These are phyloP conservation scores for Alexandromys fortis DNA, from an alignment of 2,113 vertebrate genomes.

Conservation along the genomic window DNA sequence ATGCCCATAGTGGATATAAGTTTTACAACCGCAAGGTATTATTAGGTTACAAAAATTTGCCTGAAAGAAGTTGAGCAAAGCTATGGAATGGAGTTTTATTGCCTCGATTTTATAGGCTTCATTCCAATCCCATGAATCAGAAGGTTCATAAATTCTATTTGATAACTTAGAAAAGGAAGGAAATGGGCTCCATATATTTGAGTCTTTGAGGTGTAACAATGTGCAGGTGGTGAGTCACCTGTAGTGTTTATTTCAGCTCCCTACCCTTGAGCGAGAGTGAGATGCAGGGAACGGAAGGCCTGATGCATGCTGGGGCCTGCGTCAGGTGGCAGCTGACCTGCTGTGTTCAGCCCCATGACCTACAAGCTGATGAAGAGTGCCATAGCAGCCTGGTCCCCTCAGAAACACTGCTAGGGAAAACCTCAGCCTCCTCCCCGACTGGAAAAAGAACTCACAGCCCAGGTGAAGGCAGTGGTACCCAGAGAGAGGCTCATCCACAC, in stretches of 20 bases:
- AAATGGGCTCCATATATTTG: conserved; percentile 63
- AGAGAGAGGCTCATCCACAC: not conserved
- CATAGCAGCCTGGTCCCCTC: not conserved
- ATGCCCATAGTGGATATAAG: conserved; percentile 16
- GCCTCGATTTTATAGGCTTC: conserved; percentile 47
- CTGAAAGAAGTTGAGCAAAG: conserved; percentile 52
- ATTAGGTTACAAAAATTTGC: not conserved
- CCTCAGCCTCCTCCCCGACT: not conserved
- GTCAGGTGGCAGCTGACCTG: not conserved
- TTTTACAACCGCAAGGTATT: conserved; percentile 36
- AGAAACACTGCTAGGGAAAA: not conserved
- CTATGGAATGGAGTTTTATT: conserved; percentile 53
- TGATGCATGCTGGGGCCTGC: not conserved
- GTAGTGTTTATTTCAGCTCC: conserved; percentile 13
- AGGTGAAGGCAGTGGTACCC: not conserved
- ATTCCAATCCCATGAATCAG: conserved; percentile 59
- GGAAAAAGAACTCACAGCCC: not conserved
- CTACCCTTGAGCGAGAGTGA: not conserved
- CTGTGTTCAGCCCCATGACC: not conserved
- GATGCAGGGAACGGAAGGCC: not conserved
- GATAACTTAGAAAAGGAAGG: conserved; percentile 72
- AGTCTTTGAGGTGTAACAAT: conserved; percentile 62
- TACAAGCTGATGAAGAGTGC: not conserved
- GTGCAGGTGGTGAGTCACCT: conserved; percentile 43
- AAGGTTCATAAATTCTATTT: conserved; percentile 74